Evolutionary conservation across 2,797 vertebrate genomes (phyloP), one percentile per base, ranked within the genome.

Genomic region (Enteromius radiatus): DNA sequence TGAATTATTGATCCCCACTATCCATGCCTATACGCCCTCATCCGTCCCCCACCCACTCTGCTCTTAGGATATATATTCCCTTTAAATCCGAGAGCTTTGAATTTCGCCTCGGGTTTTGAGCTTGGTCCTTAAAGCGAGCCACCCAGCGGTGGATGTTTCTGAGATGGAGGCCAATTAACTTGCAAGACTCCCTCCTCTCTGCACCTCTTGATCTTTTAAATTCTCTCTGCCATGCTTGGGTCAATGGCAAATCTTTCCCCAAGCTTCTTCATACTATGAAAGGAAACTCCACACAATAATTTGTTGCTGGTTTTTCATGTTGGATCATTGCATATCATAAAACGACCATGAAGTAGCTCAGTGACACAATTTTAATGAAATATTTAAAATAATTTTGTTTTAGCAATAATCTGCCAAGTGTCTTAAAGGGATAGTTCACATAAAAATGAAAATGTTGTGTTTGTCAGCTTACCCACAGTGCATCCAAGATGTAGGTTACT

Each of bases 1-100:
- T 95, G 92, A 94, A 95, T 95, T 94, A 95, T 95, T 94, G 93
- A 95, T 95, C 91, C 73, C 71, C 75, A 31, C 23, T 77, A 79
- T 79, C 80, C 47, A 12, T 67, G 70, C 74, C 67, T 15, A 41
- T 65, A 26, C 31, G 3, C 33, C 36, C 28, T 54, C 78, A 65
- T 41, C 47, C 68, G 43, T 45, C 47, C 78, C 59, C 65, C 26
- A 63, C 67, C 47, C 64, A 63, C 43, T 85, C 89, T 83, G 78
- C 86, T 82, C 84, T 92, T 92, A 93, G 92, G 90, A 93, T 90
- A 92, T 91, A 93, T 90, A 93, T 92, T 94, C 90, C 88, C 85
- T 92, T 92, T 91, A 94, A 94, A 94, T 92, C 93, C 89, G 89
- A 86, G 86, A 86, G 91, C 92, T 94, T 93, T 92, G 88, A 90